These are phyloP conservation scores for Onthophagus sagittarius DNA, from an alignment of 2,888 invertebrate genomes.

Conservation along the genomic window DNA sequence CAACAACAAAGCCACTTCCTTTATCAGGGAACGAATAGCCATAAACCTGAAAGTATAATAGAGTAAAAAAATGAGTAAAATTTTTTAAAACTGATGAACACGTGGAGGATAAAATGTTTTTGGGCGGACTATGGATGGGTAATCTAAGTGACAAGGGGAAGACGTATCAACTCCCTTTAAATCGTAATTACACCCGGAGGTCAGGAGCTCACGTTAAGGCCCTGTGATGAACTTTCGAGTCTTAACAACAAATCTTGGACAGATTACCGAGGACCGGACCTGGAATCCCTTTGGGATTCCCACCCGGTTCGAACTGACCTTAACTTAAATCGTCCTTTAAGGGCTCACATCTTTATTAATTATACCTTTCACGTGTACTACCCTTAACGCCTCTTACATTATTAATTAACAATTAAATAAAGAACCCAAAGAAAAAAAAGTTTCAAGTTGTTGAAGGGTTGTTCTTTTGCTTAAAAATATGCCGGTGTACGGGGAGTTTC, in stretches of 20 bases:
- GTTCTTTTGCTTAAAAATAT: not conserved
- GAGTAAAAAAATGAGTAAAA: not conserved
- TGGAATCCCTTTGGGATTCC: not conserved
- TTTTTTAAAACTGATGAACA: not conserved
- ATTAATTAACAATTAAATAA: not conserved
- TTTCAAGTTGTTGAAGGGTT: not conserved
- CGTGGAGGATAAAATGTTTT: not conserved
- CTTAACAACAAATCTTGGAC: constrained; percentile 13
- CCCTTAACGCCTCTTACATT: not conserved
- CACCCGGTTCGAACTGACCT: not conserved
- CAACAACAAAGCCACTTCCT: constrained; percentile 36
- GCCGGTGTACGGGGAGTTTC: not conserved
- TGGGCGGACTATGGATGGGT: not conserved
- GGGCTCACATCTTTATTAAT: not conserved
- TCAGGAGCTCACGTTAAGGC: constrained; percentile 10
- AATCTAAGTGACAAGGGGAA: not conserved
- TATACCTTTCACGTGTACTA: not conserved
- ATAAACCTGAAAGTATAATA: constrained; percentile 40
- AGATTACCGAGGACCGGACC: constrained; percentile 1
- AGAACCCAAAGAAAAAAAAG: not conserved
- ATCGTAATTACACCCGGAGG: constrained; percentile 10
- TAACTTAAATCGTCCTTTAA: not conserved
- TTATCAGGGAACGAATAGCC: constrained; percentile 37
- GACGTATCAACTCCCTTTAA: constrained; percentile 2
- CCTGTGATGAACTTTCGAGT: constrained; percentile 7